Base-by-base conservation (phyloP, 2,113 vertebrate genomes). In the Phocoena sinus region DNA sequence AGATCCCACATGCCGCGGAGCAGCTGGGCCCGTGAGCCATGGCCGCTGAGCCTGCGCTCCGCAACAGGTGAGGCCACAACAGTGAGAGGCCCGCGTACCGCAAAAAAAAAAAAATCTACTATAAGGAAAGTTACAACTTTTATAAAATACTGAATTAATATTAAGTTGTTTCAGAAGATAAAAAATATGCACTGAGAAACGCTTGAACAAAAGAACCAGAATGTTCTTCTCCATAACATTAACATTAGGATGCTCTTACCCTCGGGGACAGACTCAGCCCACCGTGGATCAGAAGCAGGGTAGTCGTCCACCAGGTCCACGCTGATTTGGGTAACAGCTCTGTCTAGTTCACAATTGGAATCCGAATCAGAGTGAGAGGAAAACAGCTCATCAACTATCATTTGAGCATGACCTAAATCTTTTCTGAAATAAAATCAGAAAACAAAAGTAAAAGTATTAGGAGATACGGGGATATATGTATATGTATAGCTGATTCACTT, bases 201-300 rank as follows among this genome's bases (percentile, higher is more conserved):
- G 7, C 31, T 20, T 86, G 50, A 88, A 56, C 9, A 21, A 71
- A 90, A 87, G 41, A 87, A 84, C 2, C 31, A 83, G 26, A 93
- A 56, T 28, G 15, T 58, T 47, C 9, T 81, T 56, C 73, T 68
- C 41, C 44, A 8, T 6, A 41, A 14, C 5, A 38, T 3, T 28
- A 63, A 50, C 56, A 10, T 6, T 3, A 7, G 33, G 25, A 33
- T 4, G 3, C 8, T 18, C 98, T 98, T 97, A 99, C 99, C 99
- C 33, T 99, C 99, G 2, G 99, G 99, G 47, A 99, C 99, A 33
- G 99, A 99, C 97, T 99, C 99, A 0, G 99, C 99, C 99, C 99
- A 99, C 81, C 99, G 99, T 3, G 99, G 99, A 95, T 99, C 99
- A 15, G 99, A 99, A 4, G 99, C 99, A 20, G 99, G 99, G 91